phyloP scores from a whole-genome alignment of 2,797 vertebrate genomes.

The Mormyrus proboscirostris region DNA sequence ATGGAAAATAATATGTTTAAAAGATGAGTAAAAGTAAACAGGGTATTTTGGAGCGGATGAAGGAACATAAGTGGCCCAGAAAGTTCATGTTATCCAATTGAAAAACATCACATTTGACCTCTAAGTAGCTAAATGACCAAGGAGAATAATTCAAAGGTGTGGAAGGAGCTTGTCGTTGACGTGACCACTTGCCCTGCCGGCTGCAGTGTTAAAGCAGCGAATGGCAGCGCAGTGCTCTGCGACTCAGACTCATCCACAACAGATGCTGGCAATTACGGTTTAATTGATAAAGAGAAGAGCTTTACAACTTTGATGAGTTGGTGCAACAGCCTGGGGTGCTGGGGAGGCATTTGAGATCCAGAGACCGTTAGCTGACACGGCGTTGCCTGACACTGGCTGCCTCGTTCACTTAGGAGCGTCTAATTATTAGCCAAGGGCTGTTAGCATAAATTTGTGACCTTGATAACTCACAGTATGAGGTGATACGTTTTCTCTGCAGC shows the following conservation, averaged over 20 bases:
- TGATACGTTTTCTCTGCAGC: slow-evolving; percentile 44
- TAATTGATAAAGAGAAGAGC: slow-evolving; percentile 57
- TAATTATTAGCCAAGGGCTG: slow-evolving; percentile 49
- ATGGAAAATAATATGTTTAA: neutral
- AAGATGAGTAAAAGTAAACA: neutral
- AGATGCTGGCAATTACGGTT: slow-evolving; percentile 51
- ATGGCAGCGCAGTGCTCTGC: neutral
- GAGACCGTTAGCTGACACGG: slow-evolving; percentile 57
- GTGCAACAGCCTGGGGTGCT: slow-evolving; percentile 53
- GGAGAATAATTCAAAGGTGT: neutral
- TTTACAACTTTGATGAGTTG: slow-evolving; percentile 56
- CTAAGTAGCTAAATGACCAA: neutral
- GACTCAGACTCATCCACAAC: slow-evolving; percentile 1
- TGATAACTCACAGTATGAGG: slow-evolving; percentile 36
- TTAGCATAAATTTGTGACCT: slow-evolving; percentile 54
- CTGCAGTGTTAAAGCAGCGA: neutral
- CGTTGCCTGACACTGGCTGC: slow-evolving; percentile 49
- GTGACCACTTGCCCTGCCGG: no score
- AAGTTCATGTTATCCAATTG: neutral
- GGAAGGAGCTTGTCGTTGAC: neutral
- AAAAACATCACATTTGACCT: neutral
- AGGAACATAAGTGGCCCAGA: neutral
- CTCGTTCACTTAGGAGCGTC: slow-evolving; percentile 44
- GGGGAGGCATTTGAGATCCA: slow-evolving; percentile 51
- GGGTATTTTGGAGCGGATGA: neutral